Evolutionary conservation across 2,113 vertebrate genomes (phyloP).

Genomic region (human (Homo sapiens)): DNA sequence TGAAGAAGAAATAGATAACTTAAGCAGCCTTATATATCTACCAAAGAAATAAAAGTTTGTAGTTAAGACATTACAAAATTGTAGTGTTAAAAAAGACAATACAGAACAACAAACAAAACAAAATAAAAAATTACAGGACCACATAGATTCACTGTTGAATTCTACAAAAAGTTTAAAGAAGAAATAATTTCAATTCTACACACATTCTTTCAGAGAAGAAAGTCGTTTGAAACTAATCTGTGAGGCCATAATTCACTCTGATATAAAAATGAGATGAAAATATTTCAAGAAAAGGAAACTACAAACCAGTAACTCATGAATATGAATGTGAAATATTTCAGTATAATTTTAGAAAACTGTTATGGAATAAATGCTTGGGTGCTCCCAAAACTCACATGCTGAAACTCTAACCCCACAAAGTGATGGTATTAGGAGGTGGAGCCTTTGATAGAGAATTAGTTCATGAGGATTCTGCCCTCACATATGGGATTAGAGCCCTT

Average conservation of each 20-base stretch:
- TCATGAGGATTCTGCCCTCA: background rate
- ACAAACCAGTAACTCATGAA: no score
- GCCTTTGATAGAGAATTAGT: background rate
- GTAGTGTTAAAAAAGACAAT: no score
- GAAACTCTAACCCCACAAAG: no score
- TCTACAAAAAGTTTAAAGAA: no score
- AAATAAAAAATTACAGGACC: background rate
- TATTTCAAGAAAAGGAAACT: no score
- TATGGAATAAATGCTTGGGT: background rate
- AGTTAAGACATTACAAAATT: background rate
- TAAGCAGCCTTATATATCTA: background rate
- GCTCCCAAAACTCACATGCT: background rate
- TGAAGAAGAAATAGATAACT: background rate
- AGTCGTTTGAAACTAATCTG: background rate
- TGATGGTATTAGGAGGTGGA: no score
- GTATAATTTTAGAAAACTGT: background rate
- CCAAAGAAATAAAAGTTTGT: background rate
- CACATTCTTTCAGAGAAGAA: no score
- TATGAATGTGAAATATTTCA: background rate
- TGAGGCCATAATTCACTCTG: background rate
- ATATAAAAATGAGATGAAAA: background rate
- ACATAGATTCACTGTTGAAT: background rate
- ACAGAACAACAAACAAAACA: background rate
- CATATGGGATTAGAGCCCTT: background rate
- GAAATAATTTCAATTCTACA: no score